Conservation (phyloP, 2,888 invertebrate species). For the Encarsia formosa region DNA sequence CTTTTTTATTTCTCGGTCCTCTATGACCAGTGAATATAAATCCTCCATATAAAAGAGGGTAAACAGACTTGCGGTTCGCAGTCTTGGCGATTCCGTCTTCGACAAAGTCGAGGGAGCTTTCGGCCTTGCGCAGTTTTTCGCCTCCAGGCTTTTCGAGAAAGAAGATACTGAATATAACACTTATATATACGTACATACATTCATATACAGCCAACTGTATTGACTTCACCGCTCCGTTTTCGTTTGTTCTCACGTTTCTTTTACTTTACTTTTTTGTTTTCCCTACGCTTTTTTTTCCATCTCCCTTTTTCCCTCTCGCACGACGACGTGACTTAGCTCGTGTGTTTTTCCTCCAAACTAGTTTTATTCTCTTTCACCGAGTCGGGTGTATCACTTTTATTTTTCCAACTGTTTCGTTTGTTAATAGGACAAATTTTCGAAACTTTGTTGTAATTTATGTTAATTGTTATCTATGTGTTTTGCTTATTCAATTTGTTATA, state of each 20-base stretch:
- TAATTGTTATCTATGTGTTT: no score
- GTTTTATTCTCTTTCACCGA: no score
- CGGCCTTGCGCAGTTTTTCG: conserved; percentile 2
- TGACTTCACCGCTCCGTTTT: background rate
- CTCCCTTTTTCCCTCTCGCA: no score
- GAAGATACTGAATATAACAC: background rate
- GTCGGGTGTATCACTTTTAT: no score
- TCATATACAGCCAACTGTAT: background rate
- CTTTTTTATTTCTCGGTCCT: background rate
- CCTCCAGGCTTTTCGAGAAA: background rate
- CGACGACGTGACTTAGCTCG: no score
- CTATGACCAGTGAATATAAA: background rate
- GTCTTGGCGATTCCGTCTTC: conserved; percentile 1
- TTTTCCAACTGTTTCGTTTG: no score
- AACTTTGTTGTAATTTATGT: no score
- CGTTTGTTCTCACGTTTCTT: background rate
- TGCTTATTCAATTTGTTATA: no score
- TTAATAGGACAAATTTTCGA: no score
- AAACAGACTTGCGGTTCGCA: conserved; percentile 1
- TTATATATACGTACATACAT: background rate
- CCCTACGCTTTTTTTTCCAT: no score
- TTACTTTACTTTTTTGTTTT: background rate
- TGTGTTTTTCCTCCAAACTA: no score
- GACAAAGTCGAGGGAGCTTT: no score
- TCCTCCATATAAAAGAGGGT: conserved; percentile 4